A percentile compares a stretch with the other conserved stretches of the same genome.
Evolutionary conservation across 1,140 invertebrate genomes (phyloP).

Genomic region (Eciton burchellii): DNA sequence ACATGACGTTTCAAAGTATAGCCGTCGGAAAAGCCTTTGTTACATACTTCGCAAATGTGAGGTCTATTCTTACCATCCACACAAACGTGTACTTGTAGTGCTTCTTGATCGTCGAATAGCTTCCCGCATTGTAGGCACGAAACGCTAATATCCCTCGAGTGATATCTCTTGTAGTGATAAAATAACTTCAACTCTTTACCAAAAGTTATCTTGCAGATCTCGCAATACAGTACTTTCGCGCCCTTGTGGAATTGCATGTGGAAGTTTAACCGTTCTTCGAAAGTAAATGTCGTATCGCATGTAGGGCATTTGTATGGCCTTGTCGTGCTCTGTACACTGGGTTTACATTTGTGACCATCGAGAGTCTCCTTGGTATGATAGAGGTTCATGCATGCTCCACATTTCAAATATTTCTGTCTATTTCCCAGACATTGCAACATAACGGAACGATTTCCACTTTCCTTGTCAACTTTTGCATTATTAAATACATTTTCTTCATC

Average conservation of each 20-base stretch:
- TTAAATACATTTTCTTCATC: constrained; percentile 72
- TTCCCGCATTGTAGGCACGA: constrained; percentile 77
- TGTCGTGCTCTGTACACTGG: constrained; percentile 70
- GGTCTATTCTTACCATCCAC: constrained; percentile 85
- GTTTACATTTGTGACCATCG: constrained; percentile 76
- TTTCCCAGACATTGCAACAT: constrained; percentile 68
- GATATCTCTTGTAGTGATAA: constrained; percentile 77
- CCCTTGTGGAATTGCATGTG: constrained; percentile 73
- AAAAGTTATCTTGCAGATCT: constrained; percentile 73
- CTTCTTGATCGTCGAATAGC: constrained; percentile 69
- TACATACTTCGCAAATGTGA: constrained; percentile 97
- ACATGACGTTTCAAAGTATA: constrained; percentile 93
- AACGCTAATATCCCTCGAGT: constrained; percentile 70
- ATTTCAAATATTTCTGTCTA: constrained; percentile 74
- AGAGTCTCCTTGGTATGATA: constrained; percentile 74
- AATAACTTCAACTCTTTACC: constrained; percentile 75
- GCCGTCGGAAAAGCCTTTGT: constrained; percentile 95
- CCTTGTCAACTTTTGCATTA: constrained; percentile 51
- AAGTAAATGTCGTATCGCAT: constrained; percentile 71
- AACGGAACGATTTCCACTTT: constrained; percentile 54
- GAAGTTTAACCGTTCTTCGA: constrained; percentile 76
- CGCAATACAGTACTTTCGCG: constrained; percentile 70
- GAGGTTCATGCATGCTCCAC: constrained; percentile 76
- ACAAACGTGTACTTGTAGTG: constrained; percentile 69
- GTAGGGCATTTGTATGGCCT: constrained; percentile 71